Evolutionary conservation across 1,140 invertebrate species (phyloP), one percentile per base, ranked within the genome.

Genomic region (Drosophila punjabiensis): DNA sequence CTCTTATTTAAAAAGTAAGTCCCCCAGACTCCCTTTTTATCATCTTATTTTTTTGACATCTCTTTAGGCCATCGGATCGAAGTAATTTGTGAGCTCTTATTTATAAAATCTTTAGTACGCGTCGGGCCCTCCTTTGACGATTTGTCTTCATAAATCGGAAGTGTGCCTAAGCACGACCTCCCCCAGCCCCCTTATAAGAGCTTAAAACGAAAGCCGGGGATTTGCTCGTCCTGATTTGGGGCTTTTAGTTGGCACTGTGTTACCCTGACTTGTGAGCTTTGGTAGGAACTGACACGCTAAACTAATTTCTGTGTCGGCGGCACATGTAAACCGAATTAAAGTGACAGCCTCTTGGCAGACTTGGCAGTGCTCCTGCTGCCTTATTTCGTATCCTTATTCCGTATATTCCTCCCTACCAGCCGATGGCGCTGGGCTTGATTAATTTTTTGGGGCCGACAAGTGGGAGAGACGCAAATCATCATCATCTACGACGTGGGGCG

Each of bases 291-390:
- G 81, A 88, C 85, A 78, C 67, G 81, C 79, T 81, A 85, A 88
- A 88, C 85, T 88, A 89, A 88, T 88, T 88, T 79, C 68, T 78
- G 74, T 85, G 85, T 89, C 79, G 80, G 70, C 77, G 77, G 81
- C 78, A 89, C 85, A 87, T 87, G 81, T 81, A 68, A 89, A 81
- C 65, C 50, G 65, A 70, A 68, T 78, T 81, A 79, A 60, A 84
- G 59, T 85, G 81, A 89, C 77, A 76, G 76, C 77, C 73, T 79
- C 65, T 64, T 74, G 70, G 69, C 33, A 33, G 45, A 67, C 43
- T n/a, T n/a, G n/a, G 45, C 63, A 66, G 9, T 39, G 37, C 55
- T 58, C 55, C 33, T 16, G 18, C 10, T 13, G 32, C n/a, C 59
- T 66, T 69, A 60, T 69, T 74, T 73, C 45, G 60, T 43, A 56